Conservation (phyloP, 2,797 vertebrate species). For the Pantherophis vulpinus region DNA sequence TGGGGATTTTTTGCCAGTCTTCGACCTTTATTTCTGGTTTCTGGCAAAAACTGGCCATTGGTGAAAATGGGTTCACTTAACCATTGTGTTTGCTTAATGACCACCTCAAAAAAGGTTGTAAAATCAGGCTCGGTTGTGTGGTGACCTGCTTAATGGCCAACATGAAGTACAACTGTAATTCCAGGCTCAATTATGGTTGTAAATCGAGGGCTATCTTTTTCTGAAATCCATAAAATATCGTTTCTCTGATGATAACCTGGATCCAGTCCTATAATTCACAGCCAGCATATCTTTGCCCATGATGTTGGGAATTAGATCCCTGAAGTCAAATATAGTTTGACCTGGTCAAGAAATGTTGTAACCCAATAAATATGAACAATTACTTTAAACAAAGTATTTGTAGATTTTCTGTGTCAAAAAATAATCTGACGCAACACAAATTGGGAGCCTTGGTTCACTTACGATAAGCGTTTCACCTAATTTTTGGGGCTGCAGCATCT, state of each 20-base stretch:
- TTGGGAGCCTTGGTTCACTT: slow-evolving; percentile 52
- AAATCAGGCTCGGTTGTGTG: neutral
- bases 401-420: slow-evolving; percentile 33
- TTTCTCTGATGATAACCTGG: neutral
- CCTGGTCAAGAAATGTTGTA: neutral
- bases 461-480: slow-evolving; percentile 47
- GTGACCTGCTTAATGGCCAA: neutral
- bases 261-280: neutral
- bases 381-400: slow-evolving; percentile 23
- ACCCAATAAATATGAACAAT: neutral
- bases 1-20: neutral
- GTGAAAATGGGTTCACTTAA: neutral
- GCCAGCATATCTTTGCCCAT: neutral
- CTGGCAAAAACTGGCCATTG: neutral
- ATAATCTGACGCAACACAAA: slow-evolving; percentile 28
- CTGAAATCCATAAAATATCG: neutral
- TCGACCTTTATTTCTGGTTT: neutral
- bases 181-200: neutral
- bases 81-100: neutral
- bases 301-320: neutral
- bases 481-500: slow-evolving; percentile 17
- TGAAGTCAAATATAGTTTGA: neutral
- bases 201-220: neutral
- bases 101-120: neutral
- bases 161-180: neutral